Evolutionary conservation across 2,888 invertebrate genomes (phyloP), one percentile per base, ranked within the genome.

Genomic region (Drosophila borealis): DNA sequence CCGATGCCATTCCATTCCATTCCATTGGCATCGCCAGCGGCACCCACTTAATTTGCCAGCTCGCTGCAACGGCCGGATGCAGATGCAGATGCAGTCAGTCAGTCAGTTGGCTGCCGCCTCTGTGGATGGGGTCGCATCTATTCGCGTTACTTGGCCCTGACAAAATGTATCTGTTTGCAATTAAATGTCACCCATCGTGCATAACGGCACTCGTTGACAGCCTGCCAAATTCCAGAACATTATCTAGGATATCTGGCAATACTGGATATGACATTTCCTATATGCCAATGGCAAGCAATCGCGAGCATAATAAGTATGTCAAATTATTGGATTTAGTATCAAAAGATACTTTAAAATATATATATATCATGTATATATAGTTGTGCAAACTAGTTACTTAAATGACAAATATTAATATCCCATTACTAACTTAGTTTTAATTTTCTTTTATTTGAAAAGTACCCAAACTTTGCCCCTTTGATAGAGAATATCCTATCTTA

Each of bases 141-240:
- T 86, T 64, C 69, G 49, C 56, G 59, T 84, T 74, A 62, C 55
- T 70, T 73, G 69, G 64, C 69, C 60, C 73, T 85, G 89, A 86
- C 89, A 89, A 86, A 85, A 75, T 86, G 89, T 86, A 88, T 85
- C 85, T 85, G 89, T 82, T 89, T 80, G 85, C 85, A 85, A 85
- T 85, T 85, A 85, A 88, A 82, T 88, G 88, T 85, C 88, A 89
- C 56, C 86, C 67, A 72, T 55, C 54, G 72, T 59, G 69, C 74
- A 67, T 66, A 74, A 66, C 72, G 69, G 59, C 75, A 65, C 59
- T 63, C 50, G 73, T 13, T 62, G 88, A 81, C 89, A 88, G 60
- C 41, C 65, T 62, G 70, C 84, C 71, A 74, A 76, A 81, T 73
- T 72, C 76, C 69, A 67, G 33, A 72, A 54, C 56, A 62, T 64